Conservation (phyloP, 2,888 invertebrate genomes). For the Eristalis arbustorum region DNA sequence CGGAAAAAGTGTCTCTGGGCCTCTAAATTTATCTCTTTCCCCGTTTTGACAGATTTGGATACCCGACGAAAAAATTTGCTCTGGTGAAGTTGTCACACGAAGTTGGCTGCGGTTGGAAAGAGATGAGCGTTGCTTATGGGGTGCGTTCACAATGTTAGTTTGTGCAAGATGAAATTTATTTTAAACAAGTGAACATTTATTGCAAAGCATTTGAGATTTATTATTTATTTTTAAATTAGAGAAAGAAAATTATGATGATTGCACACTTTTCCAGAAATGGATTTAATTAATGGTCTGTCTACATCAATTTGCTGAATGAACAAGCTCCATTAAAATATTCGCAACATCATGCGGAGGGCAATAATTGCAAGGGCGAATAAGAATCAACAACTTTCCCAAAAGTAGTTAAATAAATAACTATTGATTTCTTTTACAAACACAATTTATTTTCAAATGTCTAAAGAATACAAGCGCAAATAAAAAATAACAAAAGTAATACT, state of each 20-base stretch:
- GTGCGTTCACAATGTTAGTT: conserved; percentile 6
- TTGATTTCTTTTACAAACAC: no score
- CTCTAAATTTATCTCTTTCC: conserved; percentile 67
- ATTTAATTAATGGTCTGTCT: no score
- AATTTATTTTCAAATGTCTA: conserved; percentile 7
- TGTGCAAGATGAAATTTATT: neutral
- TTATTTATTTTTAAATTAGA: no score
- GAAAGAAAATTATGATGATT: neutral
- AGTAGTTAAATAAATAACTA: no score
- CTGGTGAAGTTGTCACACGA: conserved; percentile 55
- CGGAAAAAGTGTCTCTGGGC: conserved; percentile 60
- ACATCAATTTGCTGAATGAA: no score
- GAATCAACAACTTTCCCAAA: no score
- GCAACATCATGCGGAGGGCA: no score
- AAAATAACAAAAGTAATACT: conserved; percentile 27
- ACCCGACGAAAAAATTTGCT: conserved; percentile 54
- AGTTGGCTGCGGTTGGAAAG: conserved; percentile 35
- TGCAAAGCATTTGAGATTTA: no score
- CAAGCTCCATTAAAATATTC: no score
- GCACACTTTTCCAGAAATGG: no score
- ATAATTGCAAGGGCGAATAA: neutral
- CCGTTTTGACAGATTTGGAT: conserved; percentile 63
- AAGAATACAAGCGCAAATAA: neutral
- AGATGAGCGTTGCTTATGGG: conserved; percentile 8
- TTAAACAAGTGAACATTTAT: neutral